Evolutionary conservation across 2,113 vertebrate species (phyloP).

Genomic region (Brachypodius melanocephalos): DNA sequence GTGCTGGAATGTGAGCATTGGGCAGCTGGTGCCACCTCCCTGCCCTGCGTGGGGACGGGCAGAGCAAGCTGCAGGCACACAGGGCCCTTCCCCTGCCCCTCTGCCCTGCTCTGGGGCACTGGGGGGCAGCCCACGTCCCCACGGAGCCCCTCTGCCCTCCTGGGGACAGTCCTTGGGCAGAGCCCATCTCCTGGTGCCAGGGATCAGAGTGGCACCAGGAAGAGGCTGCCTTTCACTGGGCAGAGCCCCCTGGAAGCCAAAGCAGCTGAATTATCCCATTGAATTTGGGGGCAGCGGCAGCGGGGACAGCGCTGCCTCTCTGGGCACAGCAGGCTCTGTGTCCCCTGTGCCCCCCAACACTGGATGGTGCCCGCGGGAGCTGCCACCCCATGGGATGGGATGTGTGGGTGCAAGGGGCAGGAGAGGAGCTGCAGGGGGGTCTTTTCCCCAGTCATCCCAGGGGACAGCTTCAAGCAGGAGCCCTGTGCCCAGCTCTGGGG

Average conservation of each 20-base stretch:
- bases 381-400: fast-evolving
- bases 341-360: not conserved
- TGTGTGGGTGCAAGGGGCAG: not conserved
- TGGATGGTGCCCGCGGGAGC: fast-evolving
- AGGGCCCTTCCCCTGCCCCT: not conserved
- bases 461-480: not conserved
- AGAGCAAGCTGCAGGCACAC: not conserved
- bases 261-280: not conserved
- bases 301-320: not conserved
- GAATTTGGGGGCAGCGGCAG: not conserved
- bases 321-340: not conserved
- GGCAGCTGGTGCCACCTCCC: not conserved
- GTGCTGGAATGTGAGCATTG: fast-evolving
- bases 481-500: fast-evolving
- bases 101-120: fast-evolving
- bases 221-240: fast-evolving
- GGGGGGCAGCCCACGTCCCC: fast-evolving
- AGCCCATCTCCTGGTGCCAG: not conserved
- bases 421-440: not conserved
- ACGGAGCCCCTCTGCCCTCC: not conserved
- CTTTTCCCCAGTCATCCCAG: fast-evolving
- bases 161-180: not conserved
- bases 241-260: not conserved
- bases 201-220: not conserved
- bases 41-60: fast-evolving